Conservation (phyloP, 2,797 vertebrate species). For the Tadarida brasiliensis region DNA sequence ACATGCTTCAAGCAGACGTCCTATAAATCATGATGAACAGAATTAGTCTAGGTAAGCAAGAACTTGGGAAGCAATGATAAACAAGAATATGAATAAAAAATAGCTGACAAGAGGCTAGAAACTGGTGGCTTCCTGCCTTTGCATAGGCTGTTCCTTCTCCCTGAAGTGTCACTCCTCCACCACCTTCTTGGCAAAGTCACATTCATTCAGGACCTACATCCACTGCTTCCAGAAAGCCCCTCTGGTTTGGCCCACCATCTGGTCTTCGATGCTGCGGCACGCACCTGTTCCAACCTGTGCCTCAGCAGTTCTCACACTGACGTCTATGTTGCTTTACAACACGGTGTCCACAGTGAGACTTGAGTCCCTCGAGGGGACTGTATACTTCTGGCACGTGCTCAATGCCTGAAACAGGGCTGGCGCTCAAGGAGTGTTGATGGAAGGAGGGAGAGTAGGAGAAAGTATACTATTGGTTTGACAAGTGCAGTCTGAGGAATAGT, state of each 20-base stretch:
- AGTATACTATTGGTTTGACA: neutral
- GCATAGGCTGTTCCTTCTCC: neutral
- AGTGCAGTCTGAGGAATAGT: neutral
- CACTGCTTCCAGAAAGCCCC: neutral
- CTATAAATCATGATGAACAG: neutral
- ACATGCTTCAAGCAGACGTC: neutral
- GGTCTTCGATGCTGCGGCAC: neutral
- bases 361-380: neutral
- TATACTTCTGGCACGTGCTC: neutral
- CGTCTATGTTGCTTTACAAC: neutral
- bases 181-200: neutral
- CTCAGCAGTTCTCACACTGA: neutral
- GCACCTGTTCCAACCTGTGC: neutral
- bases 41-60: neutral
- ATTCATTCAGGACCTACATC: neutral
- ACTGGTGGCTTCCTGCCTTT: neutral
- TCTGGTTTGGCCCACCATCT: neutral
- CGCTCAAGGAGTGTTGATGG: neutral
- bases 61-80: neutral
- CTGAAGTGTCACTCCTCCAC: neutral
- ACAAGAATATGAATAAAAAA: neutral
- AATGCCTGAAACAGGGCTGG: neutral
- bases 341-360: neutral
- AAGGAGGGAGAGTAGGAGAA: neutral
- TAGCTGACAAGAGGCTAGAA: neutral